These are phyloP conservation scores for Ochropleura plecta DNA, from an alignment of 2,888 invertebrate species.

Conservation along the genomic window DNA sequence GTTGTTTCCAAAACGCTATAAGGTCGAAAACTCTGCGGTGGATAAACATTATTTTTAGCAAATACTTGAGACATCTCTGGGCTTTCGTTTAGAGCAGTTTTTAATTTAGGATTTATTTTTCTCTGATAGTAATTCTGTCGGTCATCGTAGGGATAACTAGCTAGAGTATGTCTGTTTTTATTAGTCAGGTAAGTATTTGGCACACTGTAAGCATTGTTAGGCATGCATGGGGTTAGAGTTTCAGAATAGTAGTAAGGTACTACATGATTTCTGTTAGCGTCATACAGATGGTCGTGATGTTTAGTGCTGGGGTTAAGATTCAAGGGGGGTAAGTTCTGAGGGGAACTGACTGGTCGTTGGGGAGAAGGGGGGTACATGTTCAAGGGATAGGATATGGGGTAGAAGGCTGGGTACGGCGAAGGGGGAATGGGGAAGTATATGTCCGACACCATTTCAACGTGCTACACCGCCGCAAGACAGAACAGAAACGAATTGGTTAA, in stretches of 20 bases:
- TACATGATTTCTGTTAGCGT: constrained; percentile 90
- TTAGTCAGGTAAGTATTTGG: constrained; percentile 73
- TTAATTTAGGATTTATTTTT: constrained; percentile 76
- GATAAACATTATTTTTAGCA: constrained; percentile 74
- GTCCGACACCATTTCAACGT: constrained; percentile 94
- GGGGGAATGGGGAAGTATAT: constrained; percentile 92
- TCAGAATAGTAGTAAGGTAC: constrained; percentile 88
- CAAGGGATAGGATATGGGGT: constrained; percentile 87
- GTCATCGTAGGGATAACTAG: constrained; percentile 82
- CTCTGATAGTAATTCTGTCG: constrained; percentile 79
- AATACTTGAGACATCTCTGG: constrained; percentile 79
- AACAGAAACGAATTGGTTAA: constrained; percentile 89
- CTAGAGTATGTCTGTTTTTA: constrained; percentile 82
- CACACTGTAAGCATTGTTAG: constrained; percentile 82
- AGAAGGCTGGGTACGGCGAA: constrained; percentile 86
- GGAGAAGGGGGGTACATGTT: constrained; percentile 86
- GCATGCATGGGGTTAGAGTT: constrained; percentile 86
- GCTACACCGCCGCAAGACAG: constrained; percentile 91
- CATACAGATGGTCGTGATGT: constrained; percentile 87
- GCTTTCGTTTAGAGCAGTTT: constrained; percentile 72
- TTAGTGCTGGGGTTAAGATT: constrained; percentile 77
- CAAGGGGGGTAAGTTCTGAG: constrained; percentile 79
- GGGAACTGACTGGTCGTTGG: constrained; percentile 79
- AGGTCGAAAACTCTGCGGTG: constrained; percentile 82
- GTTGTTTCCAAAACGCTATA: constrained; percentile 86